phyloP scores from a whole-genome alignment of 1,140 invertebrate species.

The Lordiphosa clarofinis region DNA sequence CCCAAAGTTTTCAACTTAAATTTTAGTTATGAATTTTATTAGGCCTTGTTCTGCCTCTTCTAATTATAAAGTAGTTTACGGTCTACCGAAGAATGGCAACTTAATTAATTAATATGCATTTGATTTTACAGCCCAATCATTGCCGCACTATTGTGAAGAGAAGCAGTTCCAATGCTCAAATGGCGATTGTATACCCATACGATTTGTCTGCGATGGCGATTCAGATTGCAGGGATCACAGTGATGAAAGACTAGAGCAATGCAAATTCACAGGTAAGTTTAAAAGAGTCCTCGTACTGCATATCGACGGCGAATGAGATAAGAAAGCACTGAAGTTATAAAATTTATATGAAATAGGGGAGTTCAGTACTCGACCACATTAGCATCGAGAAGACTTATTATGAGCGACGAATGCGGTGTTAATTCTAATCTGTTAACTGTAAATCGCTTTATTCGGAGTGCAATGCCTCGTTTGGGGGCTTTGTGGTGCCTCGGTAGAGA shows the following conservation, averaged over 20 bases:
- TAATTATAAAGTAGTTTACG: slow-evolving; percentile 43
- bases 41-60: slow-evolving; percentile 11
- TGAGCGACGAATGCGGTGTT: too few species aligned
- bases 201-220: slow-evolving; percentile 89
- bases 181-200: slow-evolving; percentile 89
- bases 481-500: too few species aligned
- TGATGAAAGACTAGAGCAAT: slow-evolving; percentile 85
- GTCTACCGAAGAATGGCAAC: slow-evolving; percentile 46
- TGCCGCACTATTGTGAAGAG: slow-evolving; percentile 81
- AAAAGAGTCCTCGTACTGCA: too few species aligned
- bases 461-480: too few species aligned
- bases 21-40: slow-evolving; percentile 77
- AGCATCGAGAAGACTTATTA: too few species aligned
- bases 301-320: too few species aligned
- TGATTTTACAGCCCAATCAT: slow-evolving; percentile 65
- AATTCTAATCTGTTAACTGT: too few species aligned
- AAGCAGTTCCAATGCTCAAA: slow-evolving; percentile 88
- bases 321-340: too few species aligned
- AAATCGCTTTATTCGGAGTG: too few species aligned
- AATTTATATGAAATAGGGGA: too few species aligned
- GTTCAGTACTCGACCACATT: too few species aligned
- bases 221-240: slow-evolving; percentile 90
- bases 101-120: slow-evolving; percentile 74
- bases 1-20: slow-evolving; percentile 71
- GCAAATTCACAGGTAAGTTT: slow-evolving; percentile 54